Percentiles rank a stretch among this genome's conserved stretches.
Evolutionary conservation across 2,888 invertebrate species (phyloP).

Genomic region (Carpatolechia fugitivella): DNA sequence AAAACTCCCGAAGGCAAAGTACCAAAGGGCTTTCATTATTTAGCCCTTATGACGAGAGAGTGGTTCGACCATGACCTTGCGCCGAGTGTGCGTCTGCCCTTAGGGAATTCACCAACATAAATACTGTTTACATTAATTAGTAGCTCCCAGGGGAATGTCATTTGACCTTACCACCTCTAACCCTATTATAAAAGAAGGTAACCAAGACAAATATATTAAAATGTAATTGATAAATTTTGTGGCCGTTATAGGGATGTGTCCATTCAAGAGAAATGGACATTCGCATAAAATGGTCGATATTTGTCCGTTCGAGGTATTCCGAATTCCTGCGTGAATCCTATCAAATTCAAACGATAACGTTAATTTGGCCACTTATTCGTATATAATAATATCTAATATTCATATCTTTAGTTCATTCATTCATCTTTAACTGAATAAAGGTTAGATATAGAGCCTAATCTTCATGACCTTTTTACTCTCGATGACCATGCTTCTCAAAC

Average conservation of each 20-base stretch:
- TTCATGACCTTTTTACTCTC: neutral
- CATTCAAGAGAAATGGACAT: too few species aligned
- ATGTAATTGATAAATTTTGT: too few species aligned
- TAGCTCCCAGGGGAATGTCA: conserved; percentile 21
- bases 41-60: conserved; percentile 4
- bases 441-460: neutral
- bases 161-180: conserved; percentile 19
- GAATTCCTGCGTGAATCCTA: too few species aligned
- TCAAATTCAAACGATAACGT: too few species aligned
- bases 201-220: too few species aligned
- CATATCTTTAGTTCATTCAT: too few species aligned
- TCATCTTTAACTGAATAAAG: neutral
- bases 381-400: too few species aligned
- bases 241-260: too few species aligned
- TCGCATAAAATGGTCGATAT: too few species aligned
- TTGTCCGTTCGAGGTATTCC: too few species aligned
- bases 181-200: too few species aligned
- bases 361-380: too few species aligned
- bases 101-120: conserved; percentile 35
- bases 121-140: conserved; percentile 34
- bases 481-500: conserved; percentile 13
- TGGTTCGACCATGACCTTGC: conserved; percentile 10
- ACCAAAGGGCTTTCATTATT: conserved; percentile 3
- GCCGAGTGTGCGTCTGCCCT: conserved; percentile 19
- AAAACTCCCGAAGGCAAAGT: neutral